Base-by-base conservation (phyloP, 2,113 vertebrate species). In the human region DNA sequence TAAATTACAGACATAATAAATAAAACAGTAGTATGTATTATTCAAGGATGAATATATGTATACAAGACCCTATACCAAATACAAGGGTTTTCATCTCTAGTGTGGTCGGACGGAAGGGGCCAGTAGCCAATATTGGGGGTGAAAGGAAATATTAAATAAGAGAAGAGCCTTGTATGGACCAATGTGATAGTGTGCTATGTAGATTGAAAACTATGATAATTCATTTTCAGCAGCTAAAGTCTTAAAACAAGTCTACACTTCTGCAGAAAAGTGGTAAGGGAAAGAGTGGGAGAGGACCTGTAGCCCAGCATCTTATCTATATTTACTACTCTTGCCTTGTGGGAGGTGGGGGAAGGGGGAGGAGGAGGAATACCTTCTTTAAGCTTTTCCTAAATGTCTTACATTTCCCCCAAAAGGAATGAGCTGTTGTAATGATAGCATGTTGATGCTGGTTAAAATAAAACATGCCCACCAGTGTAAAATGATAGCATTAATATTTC, bases 401-500 rank as follows among this genome's bases (percentile, higher is more conserved):
- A 48, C 75, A 10, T 97, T 89, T 98, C 98, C 80, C 92, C 89
- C 43, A 90, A 92, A 86, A 93, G 89, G 64, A 89, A 97, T 88
- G 93, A 98, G 81, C 96, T 96, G 9, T 70, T 10, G 38, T 76
- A 79, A 81, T 88, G 93, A 80, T 92, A 98, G 97, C 98, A 97
- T 98, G 98, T 97, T 97, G 94, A 35, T 97, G 96, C 98, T 98
- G 98, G 98, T 94, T 98, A 97, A 98, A 98, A 95, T 98, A 97
- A 97, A 97, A 93, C 97, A 40, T 98, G 98, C 98, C 98, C 97
- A 98, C 98, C 93, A 97, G 93, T 98, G 97, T 98, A 97, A 98
- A 98, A 97, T 94, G 88, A 98, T 98, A 98, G 95, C 96, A 95
- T 98, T 98, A 97, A 93, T 97, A 97, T 98, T 98, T 98, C 98